Percentiles rank a stretch among this genome's conserved stretches.
phyloP scores from a whole-genome alignment of 2,888 invertebrate species.

The Cotesia congregata region DNA sequence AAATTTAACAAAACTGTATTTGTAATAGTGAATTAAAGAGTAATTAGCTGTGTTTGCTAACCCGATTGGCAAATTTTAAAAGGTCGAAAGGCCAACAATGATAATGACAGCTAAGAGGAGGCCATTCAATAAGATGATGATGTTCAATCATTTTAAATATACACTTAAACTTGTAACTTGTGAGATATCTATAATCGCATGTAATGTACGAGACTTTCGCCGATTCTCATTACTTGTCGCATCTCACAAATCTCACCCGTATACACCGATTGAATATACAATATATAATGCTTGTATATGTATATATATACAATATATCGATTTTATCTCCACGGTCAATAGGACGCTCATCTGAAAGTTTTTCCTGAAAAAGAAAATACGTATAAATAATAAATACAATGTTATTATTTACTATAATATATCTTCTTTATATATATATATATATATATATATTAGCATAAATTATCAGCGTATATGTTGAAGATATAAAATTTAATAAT shows the following conservation, averaged over 20 bases:
- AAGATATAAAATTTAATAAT: neutral
- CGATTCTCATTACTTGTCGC: conserved; percentile 14
- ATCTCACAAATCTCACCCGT: conserved; percentile 15
- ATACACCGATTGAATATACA: neutral
- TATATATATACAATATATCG: no score
- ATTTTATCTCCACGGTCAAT: neutral
- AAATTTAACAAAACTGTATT: neutral
- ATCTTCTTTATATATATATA: no score
- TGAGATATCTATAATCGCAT: neutral
- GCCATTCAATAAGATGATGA: conserved; percentile 11
- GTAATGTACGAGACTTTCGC: conserved; percentile 19
- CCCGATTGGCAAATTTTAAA: conserved; percentile 12
- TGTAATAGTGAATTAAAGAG: neutral
- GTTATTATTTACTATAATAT: no score
- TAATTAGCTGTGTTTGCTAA: conserved; percentile 17
- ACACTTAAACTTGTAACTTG: neutral
- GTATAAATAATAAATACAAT: neutral
- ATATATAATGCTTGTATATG: neutral
- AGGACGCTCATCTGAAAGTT: neutral
- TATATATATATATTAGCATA: no score
- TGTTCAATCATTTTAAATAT: conserved; percentile 14
- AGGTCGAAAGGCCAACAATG: conserved; percentile 10
- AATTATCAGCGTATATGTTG: no score
- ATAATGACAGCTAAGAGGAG: neutral
- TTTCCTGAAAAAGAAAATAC: neutral